Evolutionary conservation across 1,140 invertebrate genomes (phyloP), one percentile per base, ranked within the genome.

Genomic region (Stegodyphus dumicola): DNA sequence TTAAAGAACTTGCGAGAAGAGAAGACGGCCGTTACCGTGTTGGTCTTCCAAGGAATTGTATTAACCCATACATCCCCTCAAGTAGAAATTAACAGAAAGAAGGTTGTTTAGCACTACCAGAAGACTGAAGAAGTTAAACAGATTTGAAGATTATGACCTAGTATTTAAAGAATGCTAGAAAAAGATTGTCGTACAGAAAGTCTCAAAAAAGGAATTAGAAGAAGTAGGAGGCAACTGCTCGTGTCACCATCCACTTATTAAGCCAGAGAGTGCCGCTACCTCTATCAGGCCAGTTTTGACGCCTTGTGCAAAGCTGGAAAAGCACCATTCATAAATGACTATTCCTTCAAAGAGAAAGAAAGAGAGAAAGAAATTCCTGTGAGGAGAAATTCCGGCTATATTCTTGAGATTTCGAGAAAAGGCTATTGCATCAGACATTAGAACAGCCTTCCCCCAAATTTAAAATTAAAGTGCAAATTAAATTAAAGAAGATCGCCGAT

Each of bases 201-300:
- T 60, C 56, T 60, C 56, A 60, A 15, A 60, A 60, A 60, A 60
- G 56, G 56, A 60, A 60, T 60, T 60, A 60, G 56, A 60, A 60
- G 56, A 60, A 1, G 56, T 60, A 60, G 56, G 56, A 0, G 1
- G 56, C 1, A 1, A 60, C 5, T 60, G 5, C 56, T 60, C 5
- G 15, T 60, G 56, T 15, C 56, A 60, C 56, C 5, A 60, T 60
- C 56, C 56, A 60, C 1, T 60, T 60, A 60, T 60, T 60, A 60
- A 60, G 56, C 56, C 56, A 10, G 56, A 60, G 9, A 60, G 56
- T 74, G 2, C 33, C 0, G 87, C 88, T 0, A 88, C 88, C 9
- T 86, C 86, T 7, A 66, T 89, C 6, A 64, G 88, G n/a, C 84
- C 86, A 10, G 87, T 89, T 33, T 89, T 88, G 88, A 88, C 67